These are phyloP conservation scores for Arrhopalites spinosus DNA, from an alignment of 2,888 invertebrate species.

Conservation along the genomic window DNA sequence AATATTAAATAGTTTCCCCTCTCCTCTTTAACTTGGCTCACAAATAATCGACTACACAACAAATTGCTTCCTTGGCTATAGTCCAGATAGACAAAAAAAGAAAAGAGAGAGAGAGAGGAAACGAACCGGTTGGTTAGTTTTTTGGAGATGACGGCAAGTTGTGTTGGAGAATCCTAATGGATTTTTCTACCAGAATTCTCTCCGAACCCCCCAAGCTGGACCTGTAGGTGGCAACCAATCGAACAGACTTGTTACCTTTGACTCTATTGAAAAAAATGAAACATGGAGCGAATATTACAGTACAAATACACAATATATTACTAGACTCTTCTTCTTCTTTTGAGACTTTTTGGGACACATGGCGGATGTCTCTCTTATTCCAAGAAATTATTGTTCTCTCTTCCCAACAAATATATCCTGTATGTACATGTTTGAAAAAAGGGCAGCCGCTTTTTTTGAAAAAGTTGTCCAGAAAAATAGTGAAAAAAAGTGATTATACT, in stretches of 20 bases:
- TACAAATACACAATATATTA: neutral
- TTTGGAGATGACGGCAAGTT: neutral
- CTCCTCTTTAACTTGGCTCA: too few relatives aligned
- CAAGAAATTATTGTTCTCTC: too few relatives aligned
- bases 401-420: neutral
- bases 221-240: conserved; percentile 34
- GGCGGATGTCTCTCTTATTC: too few relatives aligned
- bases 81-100: neutral
- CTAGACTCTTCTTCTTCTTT: neutral
- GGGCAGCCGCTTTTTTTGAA: neutral
- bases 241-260: conserved; percentile 20
- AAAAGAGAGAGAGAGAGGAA: conserved; percentile 26
- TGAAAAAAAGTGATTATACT: too few relatives aligned
- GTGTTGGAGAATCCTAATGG: conserved; percentile 33
- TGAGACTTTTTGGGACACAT: neutral
- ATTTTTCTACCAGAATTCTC: conserved; percentile 19
- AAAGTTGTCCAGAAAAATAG: neutral
- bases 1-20: too few relatives aligned
- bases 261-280: conserved; percentile 10
- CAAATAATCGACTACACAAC: neutral
- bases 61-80: neutral
- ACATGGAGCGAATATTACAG: conserved; percentile 1
- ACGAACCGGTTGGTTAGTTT: conserved; percentile 23
- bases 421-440: neutral
- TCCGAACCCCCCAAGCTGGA: conserved; percentile 27